Evolutionary conservation across 2,797 vertebrate species (phyloP).

Genomic region (Carapus acus): DNA sequence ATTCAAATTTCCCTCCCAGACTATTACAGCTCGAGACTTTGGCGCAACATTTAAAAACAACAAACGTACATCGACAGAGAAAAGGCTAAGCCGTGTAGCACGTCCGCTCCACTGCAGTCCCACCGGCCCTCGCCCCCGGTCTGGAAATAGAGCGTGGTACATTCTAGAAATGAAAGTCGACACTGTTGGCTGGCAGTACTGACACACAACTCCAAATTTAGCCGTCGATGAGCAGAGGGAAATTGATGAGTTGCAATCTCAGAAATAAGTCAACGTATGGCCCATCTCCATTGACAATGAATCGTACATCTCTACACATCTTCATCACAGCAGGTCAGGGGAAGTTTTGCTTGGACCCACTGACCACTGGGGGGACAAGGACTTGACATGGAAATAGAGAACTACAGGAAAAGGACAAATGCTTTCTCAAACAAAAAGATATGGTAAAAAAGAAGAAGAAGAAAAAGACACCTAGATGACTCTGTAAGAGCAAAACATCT

Average conservation of each 20-base stretch:
- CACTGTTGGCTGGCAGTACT: constrained; percentile 50
- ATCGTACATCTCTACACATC: constrained; percentile 30
- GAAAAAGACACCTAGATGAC: neutral
- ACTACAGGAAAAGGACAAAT: constrained; percentile 7
- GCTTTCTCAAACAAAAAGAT: neutral
- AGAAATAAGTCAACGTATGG: too few relatives aligned
- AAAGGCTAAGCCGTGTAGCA: constrained; percentile 31
- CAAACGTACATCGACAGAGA: constrained; percentile 43
- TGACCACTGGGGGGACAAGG: constrained; percentile 22
- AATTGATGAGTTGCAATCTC: constrained; percentile 39
- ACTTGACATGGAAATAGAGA: constrained; percentile 5
- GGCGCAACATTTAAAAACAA: constrained; percentile 12
- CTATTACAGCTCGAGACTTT: constrained; percentile 32
- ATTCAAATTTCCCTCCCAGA: constrained; percentile 17
- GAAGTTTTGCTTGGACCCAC: constrained; percentile 9
- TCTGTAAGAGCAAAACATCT: neutral
- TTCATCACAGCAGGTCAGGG: constrained; percentile 14
- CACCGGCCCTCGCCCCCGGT: constrained; percentile 26
- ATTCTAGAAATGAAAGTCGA: constrained; percentile 63
- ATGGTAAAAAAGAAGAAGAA: too few relatives aligned
- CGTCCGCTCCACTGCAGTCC: constrained; percentile 45
- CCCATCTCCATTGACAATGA: too few relatives aligned
- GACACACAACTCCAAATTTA: constrained; percentile 58
- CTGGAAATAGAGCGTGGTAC: constrained; percentile 62
- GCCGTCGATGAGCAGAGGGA: constrained; percentile 45